These are phyloP conservation scores for Chalcis sispes DNA, from an alignment of 2,888 invertebrate genomes.

Conservation along the genomic window DNA sequence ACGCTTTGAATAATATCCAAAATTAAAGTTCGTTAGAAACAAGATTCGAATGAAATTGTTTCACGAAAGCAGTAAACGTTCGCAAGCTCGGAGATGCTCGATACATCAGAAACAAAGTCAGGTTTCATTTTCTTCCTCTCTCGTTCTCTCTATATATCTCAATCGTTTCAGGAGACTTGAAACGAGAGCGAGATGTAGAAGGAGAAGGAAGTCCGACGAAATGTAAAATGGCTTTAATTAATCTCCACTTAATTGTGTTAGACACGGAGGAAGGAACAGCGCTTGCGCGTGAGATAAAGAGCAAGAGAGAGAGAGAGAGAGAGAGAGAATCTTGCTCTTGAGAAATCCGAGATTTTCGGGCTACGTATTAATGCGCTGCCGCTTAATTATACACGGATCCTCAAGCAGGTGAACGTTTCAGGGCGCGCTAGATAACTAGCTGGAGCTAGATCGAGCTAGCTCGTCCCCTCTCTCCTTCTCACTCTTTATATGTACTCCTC, in stretches of 20 bases:
- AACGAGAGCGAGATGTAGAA: background rate
- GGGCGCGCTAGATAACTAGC: too few species aligned
- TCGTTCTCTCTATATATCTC: background rate
- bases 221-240: slow-evolving; percentile 74
- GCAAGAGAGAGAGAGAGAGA: too few species aligned
- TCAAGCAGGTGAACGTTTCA: slow-evolving; percentile 33
- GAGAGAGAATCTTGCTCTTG: slow-evolving; percentile 38
- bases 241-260: slow-evolving; percentile 73
- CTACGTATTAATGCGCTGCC: slow-evolving; percentile 73
- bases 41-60: too few species aligned
- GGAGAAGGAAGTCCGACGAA: slow-evolving; percentile 62
- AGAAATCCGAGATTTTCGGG: slow-evolving; percentile 68
- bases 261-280: slow-evolving; percentile 61
- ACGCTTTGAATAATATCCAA: too few species aligned
- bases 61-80: too few species aligned
- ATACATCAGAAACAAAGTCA: too few species aligned
- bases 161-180: background rate
- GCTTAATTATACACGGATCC: slow-evolving; percentile 69
- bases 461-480: background rate
- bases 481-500: too few species aligned
- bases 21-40: too few species aligned
- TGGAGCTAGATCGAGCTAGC: too few species aligned
- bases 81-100: too few species aligned
- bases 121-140: background rate
- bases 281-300: slow-evolving; percentile 51